phyloP scores from a whole-genome alignment of 2,888 invertebrate species.

The Phymatocera aterrima region DNA sequence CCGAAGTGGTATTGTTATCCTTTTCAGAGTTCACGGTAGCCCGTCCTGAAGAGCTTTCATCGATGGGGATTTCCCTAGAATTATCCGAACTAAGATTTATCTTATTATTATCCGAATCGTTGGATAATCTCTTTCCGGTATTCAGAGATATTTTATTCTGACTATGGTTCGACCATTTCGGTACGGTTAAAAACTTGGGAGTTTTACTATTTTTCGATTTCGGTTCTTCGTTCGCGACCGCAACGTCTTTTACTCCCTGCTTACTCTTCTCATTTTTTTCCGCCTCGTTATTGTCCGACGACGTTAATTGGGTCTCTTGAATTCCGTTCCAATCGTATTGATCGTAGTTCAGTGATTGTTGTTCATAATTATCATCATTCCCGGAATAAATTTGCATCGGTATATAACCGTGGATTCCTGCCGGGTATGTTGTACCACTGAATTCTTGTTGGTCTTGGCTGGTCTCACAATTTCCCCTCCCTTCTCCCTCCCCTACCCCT shows the following conservation, averaged over 20 bases:
- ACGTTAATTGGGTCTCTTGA: neutral
- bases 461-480: neutral
- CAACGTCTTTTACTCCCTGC: neutral
- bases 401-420: conserved; percentile 14
- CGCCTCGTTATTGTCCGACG: neutral
- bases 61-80: conserved; percentile 41
- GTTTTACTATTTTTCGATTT: neutral
- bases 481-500: neutral
- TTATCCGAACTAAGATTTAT: conserved; percentile 43
- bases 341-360: neutral
- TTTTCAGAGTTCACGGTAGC: conserved; percentile 12
- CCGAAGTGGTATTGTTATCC: conserved; percentile 46
- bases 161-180: conserved; percentile 39
- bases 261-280: neutral
- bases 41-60: conserved; percentile 40
- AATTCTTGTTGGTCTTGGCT: conserved; percentile 13
- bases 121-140: conserved; percentile 13
- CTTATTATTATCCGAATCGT: conserved; percentile 21
- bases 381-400: conserved; percentile 19
- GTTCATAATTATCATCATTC: neutral
- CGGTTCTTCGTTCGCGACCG: neutral
- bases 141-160: conserved; percentile 25
- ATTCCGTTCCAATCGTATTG: neutral
- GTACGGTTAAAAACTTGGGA: conserved; percentile 23
- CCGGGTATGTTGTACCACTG: conserved; percentile 1